phyloP scores from a whole-genome alignment of 2,888 invertebrate genomes.

The Nomada ruficornis region DNA sequence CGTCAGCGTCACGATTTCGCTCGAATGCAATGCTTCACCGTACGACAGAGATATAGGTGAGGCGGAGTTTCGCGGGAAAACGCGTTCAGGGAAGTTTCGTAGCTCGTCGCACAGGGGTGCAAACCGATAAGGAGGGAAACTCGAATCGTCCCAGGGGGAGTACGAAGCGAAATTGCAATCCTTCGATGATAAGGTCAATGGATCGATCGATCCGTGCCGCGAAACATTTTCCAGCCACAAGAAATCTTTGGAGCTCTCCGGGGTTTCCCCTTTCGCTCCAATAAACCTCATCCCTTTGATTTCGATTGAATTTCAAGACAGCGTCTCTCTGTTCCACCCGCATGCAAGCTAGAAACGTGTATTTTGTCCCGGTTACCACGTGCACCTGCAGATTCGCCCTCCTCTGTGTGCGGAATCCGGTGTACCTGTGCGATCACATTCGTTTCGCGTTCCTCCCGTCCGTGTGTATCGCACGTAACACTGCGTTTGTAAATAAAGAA shows the following conservation, averaged over 20 bases:
- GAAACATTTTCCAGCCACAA: slow-evolving; percentile 67
- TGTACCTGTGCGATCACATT: background rate
- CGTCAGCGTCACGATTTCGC: slow-evolving; percentile 23
- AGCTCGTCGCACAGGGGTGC: slow-evolving; percentile 13
- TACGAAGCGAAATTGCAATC: slow-evolving; percentile 72
- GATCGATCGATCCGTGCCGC: slow-evolving; percentile 63
- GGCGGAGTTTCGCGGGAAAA: slow-evolving; percentile 11
- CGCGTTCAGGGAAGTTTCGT: slow-evolving; percentile 19
- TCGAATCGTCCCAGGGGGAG: slow-evolving; percentile 62
- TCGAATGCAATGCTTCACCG: slow-evolving; percentile 33
- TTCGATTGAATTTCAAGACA: slow-evolving; percentile 69
- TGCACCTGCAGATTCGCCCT: slow-evolving; percentile 27
- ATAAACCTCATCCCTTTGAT: slow-evolving; percentile 71
- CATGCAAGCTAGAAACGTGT: slow-evolving; percentile 24
- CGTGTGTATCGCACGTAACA: too few species aligned
- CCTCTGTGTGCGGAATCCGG: background rate
- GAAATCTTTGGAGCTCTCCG: slow-evolving; percentile 53
- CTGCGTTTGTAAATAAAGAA: slow-evolving; percentile 36
- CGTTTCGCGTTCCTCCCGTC: background rate
- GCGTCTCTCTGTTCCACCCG: slow-evolving; percentile 38
- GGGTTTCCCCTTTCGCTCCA: slow-evolving; percentile 63
- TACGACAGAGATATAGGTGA: background rate
- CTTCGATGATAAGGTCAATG: slow-evolving; percentile 71
- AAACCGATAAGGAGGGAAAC: slow-evolving; percentile 58
- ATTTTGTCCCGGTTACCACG: slow-evolving; percentile 29